Percentiles rank a stretch among this genome's conserved stretches.
Conservation (phyloP, 2,888 invertebrate species). For the Cheilosia vernalis region DNA sequence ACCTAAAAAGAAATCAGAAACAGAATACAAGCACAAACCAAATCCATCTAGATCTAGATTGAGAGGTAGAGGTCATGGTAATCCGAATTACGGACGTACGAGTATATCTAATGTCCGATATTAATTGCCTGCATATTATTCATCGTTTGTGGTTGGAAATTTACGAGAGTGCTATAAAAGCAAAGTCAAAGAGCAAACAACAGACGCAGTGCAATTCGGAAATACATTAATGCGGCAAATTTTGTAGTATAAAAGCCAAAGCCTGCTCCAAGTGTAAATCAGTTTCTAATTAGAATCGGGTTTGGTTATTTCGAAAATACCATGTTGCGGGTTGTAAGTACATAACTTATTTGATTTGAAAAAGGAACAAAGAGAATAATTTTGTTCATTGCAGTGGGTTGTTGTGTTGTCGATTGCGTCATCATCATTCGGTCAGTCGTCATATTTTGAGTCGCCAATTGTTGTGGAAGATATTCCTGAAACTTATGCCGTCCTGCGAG, state of each 20-base stretch:
- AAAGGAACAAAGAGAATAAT: background rate
- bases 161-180: constrained; percentile 47
- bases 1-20: constrained; percentile 36
- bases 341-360: background rate
- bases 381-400: constrained; percentile 33
- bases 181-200: constrained; percentile 16
- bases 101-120: constrained; percentile 39
- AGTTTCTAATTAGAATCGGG: constrained; percentile 59
- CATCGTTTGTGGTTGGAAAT: constrained; percentile 50
- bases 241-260: constrained; percentile 54
- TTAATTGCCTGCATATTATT: constrained; percentile 66
- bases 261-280: constrained; percentile 17
- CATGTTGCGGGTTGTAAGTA: constrained; percentile 64
- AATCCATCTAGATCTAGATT: constrained; percentile 61
- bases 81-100: constrained; percentile 8
- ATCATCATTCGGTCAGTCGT: constrained; percentile 22
- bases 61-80: constrained; percentile 57
- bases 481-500: constrained; percentile 5
- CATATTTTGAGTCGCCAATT: constrained; percentile 57
- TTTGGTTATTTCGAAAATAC: constrained; percentile 32
- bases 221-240: background rate
- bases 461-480: constrained; percentile 58
- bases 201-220: constrained; percentile 30
- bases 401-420: constrained; percentile 17
- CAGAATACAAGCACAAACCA: constrained; percentile 11